Evolutionary conservation across 2,797 vertebrate species (phyloP), one percentile per base, ranked within the genome.

Genomic region (Hybognathus amarus): DNA sequence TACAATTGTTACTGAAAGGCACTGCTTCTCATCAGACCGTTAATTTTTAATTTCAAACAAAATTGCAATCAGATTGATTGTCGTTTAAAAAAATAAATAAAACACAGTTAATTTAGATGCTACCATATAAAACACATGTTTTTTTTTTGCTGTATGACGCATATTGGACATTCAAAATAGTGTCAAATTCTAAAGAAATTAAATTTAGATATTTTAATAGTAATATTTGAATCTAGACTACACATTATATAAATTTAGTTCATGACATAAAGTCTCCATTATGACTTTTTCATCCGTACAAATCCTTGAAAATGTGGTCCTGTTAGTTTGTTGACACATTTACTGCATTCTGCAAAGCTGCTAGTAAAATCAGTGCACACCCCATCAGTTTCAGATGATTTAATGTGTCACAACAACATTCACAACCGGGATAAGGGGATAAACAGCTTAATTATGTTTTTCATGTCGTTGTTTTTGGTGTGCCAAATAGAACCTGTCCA

Each of bases 401-500:
- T 84, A 71, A 54, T 85, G 64, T 24, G 10, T 38, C 68, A 64
- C 40, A 47, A 71, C 78, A 83, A 84, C 73, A 80, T 87, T 85
- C 40, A 73, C 68, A 83, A 56, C 85, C 38, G 86, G 79, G 79
- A 73, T 73, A 45, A 54, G 70, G 68, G 75, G 79, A 83, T 61
- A 59, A 85, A 66, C 56, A 64, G 45, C 36, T 82, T 85, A 42
- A 74, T 79, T 79, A 71, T 45, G 68, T 83, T 79, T 85, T 74
- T 79, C 67, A 22, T 79, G 59, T 76, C 36, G 63, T 83, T 30
- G 64, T 10, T 74, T 70, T 67, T 47, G 54, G 63, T 30, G 69
- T 84, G 88, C 87, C 85, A 76, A 80, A 87, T 2, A 52, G 83
- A 95, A 95, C 95, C 90, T 80, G 94, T 94, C 92, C 18, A 93